These are phyloP conservation scores for Donacobius atricapilla DNA, from an alignment of 2,113 vertebrate genomes.

Conservation along the genomic window DNA sequence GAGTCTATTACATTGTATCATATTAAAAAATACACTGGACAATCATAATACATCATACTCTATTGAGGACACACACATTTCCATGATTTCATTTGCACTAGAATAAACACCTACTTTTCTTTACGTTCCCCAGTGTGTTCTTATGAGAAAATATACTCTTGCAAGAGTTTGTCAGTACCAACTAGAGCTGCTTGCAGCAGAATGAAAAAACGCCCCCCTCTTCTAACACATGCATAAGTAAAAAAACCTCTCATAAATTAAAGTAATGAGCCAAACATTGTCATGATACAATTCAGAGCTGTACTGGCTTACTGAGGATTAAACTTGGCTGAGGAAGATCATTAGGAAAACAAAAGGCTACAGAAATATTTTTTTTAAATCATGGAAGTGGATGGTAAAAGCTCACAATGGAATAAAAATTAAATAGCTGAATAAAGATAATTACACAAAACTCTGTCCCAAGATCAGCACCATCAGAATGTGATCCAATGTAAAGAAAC, in stretches of 20 bases:
- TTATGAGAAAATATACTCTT: background rate
- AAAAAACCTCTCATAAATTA: background rate
- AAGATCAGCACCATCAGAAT: background rate
- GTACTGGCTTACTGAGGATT: background rate
- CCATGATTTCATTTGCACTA: background rate
- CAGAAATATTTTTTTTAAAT: background rate
- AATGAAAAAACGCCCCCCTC: background rate
- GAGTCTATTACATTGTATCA: background rate
- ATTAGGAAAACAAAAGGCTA: slow-evolving; percentile 3
- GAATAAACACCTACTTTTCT: background rate
- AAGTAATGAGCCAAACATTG: background rate
- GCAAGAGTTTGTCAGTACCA: background rate
- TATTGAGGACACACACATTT: background rate
- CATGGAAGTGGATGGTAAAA: background rate
- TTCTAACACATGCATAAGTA: background rate
- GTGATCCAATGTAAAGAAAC: background rate
- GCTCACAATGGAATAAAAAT: background rate
- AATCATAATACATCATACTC: background rate
- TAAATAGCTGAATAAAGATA: background rate
- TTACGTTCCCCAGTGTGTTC: background rate
- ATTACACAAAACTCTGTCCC: background rate
- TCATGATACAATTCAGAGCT: background rate
- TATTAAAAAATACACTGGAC: background rate
- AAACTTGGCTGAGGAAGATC: background rate
- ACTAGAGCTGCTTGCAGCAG: background rate